Percentiles rank a stretch among this genome's conserved stretches.
Conservation (phyloP, 2,888 invertebrate genomes). For the Callosobruchus maculatus region DNA sequence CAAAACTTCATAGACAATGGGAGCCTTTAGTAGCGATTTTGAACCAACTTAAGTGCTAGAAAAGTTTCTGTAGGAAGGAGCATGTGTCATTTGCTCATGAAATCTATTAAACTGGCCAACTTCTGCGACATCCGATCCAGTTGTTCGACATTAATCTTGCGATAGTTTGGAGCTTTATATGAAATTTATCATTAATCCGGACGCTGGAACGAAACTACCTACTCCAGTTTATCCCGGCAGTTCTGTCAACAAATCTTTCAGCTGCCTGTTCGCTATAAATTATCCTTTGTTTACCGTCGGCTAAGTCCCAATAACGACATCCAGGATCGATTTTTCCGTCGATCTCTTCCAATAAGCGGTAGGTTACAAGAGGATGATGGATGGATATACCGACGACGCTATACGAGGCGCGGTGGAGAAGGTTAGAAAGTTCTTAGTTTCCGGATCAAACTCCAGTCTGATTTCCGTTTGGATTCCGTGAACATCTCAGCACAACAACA, state of each 20-base stretch:
- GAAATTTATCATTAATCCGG: neutral
- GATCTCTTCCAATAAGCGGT: neutral
- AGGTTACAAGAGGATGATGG: slow-evolving; percentile 2
- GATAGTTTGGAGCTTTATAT: neutral
- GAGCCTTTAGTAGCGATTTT: no score
- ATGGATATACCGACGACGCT: neutral
- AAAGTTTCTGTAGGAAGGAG: no score
- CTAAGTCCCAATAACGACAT: neutral
- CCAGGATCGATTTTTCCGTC: neutral
- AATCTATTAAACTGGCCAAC: no score
- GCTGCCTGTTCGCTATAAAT: neutral
- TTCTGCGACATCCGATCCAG: neutral
- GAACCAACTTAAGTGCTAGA: no score
- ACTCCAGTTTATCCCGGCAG: neutral
- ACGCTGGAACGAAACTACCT: neutral
- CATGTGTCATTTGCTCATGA: no score
- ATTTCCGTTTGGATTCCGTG: no score
- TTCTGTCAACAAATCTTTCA: neutral
- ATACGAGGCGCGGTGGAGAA: neutral
- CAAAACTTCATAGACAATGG: no score
- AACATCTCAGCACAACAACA: no score
- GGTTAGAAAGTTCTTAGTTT: no score
- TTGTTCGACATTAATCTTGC: neutral
- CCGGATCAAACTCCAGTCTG: no score
- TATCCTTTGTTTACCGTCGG: neutral